Evolutionary conservation across 2,797 vertebrate species (phyloP).

Genomic region (Enteromius trimaculatus): DNA sequence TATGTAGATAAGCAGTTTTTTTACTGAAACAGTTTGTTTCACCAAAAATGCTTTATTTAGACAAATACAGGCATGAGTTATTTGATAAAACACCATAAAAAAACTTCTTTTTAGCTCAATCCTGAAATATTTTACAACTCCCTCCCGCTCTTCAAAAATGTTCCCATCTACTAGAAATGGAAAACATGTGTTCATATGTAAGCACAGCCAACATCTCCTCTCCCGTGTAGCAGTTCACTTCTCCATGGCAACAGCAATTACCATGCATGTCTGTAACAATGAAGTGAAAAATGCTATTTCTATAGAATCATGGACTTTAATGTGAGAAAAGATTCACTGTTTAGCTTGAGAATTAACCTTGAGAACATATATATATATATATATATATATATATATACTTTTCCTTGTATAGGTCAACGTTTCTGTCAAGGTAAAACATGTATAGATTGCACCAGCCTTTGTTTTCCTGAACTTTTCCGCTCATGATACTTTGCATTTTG

Average conservation of each 20-base stretch:
- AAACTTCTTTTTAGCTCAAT: constrained; percentile 52
- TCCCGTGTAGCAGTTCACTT: constrained; percentile 45
- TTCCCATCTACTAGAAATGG: constrained; percentile 56
- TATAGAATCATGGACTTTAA: neutral
- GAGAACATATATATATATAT: neutral
- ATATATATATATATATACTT: neutral
- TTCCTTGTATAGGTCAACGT: neutral
- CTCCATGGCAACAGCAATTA: constrained; percentile 60
- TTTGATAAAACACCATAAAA: constrained; percentile 33
- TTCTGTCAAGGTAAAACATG: neutral
- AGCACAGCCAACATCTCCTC: constrained; percentile 60
- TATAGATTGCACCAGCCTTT: neutral
- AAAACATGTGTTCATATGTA: constrained; percentile 65
- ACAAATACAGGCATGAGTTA: constrained; percentile 11
- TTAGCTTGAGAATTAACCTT: constrained; percentile 12
- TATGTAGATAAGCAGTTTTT: constrained; percentile 37
- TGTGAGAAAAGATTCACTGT: neutral
- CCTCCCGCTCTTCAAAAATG: constrained; percentile 56
- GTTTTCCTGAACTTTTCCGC: neutral
- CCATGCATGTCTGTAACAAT: constrained; percentile 51
- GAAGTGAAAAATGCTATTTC: constrained; percentile 50
- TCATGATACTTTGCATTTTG: neutral
- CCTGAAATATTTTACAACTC: constrained; percentile 57
- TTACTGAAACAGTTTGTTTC: constrained; percentile 49
- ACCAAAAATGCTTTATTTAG: constrained; percentile 41